Base-by-base conservation (phyloP, 2,888 invertebrate species). In the Doris montereyensis region DNA sequence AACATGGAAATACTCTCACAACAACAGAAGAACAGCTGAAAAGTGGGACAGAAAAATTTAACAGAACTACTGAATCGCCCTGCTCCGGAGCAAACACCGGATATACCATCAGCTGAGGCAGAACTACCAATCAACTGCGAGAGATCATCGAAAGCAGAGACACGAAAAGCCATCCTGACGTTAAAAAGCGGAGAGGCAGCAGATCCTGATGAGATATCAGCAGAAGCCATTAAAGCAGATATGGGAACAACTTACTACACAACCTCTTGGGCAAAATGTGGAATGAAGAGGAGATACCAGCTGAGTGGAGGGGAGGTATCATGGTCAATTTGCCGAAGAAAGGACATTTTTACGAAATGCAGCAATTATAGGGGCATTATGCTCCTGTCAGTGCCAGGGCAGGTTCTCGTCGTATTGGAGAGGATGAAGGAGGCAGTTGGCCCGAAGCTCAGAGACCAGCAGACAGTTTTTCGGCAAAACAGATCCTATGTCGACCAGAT, bases 11-110 rank as follows among this genome's bases (percentile, higher is more conserved):
- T 35, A 30, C 52, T 21, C 60, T 71, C 13, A 67, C 67, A 67
- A 67, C 67, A 67, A 67, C 67, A 8, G 26, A 67, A 28, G 67
- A 67, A 26, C 67, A 67, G 67, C 67, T 67, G 24, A 67, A 67
- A 28, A 67, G 67, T 24, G 32, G 76, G 76, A 58, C 71, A 71
- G 77, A 71, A 60, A 70, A 77, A 21, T 72, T 77, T 34, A 21
- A 58, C 32, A 60, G 71, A 21, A 26, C 71, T 4, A 21, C 71
- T 13, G 68, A 76, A 24, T 21, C 34, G 1, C 24, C 35, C 2
- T 24, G 21, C 41, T 17, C 67, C 41, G 17, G 34, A 76, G 30
- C 28, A 21, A 67, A 21, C 67, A 67, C 26, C 24, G 8, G 30
- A 2, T 28, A 3, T 41, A 10, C 17, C 52, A 17, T 41, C 52